phyloP scores from a whole-genome alignment of 1,140 invertebrate species.

The Drosophila subobscura region DNA sequence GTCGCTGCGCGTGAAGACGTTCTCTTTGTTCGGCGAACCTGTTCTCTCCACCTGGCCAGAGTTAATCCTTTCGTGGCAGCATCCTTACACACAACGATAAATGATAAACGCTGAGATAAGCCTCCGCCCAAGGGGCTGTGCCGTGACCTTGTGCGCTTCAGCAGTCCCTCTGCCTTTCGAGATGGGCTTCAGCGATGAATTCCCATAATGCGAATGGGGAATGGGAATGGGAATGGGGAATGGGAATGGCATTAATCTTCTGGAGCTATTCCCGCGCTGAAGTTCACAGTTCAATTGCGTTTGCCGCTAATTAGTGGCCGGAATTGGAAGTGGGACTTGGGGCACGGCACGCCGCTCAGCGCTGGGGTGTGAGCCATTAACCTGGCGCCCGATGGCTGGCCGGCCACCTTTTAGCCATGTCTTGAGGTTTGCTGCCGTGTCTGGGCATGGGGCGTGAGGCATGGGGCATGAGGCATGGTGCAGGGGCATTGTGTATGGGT shows the following conservation, averaged over 20 bases:
- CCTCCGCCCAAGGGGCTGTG: background rate
- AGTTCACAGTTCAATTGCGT: conserved; percentile 76
- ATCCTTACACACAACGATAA: conserved; percentile 47
- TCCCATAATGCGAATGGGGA: no score
- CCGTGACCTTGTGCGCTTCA: no score
- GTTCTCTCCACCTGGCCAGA: conserved; percentile 9
- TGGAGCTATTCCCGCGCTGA: conserved; percentile 7
- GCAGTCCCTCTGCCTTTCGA: no score
- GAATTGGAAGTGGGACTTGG: background rate
- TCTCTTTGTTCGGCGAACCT: background rate
- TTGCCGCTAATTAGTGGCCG: conserved; percentile 64
- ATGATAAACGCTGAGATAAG: conserved; percentile 49
- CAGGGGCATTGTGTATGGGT: no score
- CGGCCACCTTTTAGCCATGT: conserved; percentile 7
- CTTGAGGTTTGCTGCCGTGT: conserved; percentile 12
- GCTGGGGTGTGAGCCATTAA: conserved; percentile 22
- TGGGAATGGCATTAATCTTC: background rate
- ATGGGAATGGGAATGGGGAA: no score
- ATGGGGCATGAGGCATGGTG: no score
- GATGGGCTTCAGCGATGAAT: no score
- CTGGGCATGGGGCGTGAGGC: no score
- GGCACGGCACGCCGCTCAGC: background rate
- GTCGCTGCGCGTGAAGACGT: no score
- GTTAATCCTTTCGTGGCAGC: conserved; percentile 29
- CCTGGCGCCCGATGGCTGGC: conserved; percentile 35